Evolutionary conservation across 2,113 vertebrate species (phyloP).

Genomic region (Pachyramphus minor): DNA sequence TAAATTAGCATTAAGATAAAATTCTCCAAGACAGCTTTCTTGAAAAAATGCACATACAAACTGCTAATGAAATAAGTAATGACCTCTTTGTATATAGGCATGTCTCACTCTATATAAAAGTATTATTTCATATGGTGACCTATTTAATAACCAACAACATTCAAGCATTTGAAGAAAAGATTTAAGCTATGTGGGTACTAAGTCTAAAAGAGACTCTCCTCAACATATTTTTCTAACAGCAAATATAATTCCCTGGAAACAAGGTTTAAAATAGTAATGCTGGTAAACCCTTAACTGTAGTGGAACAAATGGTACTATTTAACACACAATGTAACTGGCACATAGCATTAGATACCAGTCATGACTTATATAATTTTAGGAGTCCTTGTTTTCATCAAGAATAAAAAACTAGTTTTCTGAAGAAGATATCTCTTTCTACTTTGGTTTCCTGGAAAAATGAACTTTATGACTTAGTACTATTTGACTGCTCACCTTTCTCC

Average conservation of each 20-base stretch:
- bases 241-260: constrained; percentile 10
- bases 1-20: not conserved
- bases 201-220: not conserved
- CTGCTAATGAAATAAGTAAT: not conserved
- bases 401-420: not conserved
- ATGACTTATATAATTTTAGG: not conserved
- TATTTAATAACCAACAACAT: not conserved
- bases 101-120: not conserved
- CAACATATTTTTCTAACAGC: not conserved
- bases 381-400: not conserved
- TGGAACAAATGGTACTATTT: not conserved
- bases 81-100: not conserved
- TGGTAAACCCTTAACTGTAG: not conserved
- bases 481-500: not conserved
- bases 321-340: not conserved
- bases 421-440: not conserved
- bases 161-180: not conserved
- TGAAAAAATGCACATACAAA: not conserved
- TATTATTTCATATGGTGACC: not conserved
- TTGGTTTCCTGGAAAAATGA: not conserved
- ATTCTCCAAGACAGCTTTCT: not conserved
- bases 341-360: not conserved
- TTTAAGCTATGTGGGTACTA: not conserved
- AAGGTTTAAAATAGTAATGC: constrained; percentile 16
- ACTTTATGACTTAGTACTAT: not conserved